Evolutionary conservation across 2,888 invertebrate species (phyloP).

Genomic region (Ligdia adustata): DNA sequence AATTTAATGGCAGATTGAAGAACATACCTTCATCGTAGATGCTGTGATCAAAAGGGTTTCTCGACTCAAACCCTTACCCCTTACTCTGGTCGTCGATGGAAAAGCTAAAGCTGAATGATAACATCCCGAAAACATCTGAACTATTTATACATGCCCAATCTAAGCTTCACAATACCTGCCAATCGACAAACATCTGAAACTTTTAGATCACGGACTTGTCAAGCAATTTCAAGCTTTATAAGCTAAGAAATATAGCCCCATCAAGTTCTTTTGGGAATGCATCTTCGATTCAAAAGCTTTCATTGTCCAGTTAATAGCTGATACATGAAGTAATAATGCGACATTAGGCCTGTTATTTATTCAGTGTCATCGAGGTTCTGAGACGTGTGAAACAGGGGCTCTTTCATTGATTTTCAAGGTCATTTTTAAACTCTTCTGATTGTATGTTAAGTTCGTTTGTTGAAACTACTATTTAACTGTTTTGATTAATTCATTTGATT

Average conservation of each 20-base stretch:
- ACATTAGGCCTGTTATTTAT: constrained; percentile 15
- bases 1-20: too few species aligned
- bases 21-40: constrained; percentile 18
- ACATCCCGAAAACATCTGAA: constrained; percentile 3
- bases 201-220: constrained; percentile 1
- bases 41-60: constrained; percentile 2
- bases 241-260: neutral
- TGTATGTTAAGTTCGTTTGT: too few species aligned
- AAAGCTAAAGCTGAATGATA: constrained; percentile 9
- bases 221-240: constrained; percentile 1
- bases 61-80: constrained; percentile 1
- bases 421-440: too few species aligned
- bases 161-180: constrained; percentile 5
- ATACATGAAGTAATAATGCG: constrained; percentile 20
- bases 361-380: constrained; percentile 6
- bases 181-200: neutral
- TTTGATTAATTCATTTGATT: too few species aligned
- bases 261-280: neutral
- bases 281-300: constrained; percentile 4
- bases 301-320: constrained; percentile 23
- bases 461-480: too few species aligned
- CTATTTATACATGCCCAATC: constrained; percentile 16
- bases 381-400: constrained; percentile 15
- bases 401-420: constrained; percentile 26
- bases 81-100: neutral